Conservation (phyloP, 2,888 invertebrate genomes). For the Thera obeliscata region DNA sequence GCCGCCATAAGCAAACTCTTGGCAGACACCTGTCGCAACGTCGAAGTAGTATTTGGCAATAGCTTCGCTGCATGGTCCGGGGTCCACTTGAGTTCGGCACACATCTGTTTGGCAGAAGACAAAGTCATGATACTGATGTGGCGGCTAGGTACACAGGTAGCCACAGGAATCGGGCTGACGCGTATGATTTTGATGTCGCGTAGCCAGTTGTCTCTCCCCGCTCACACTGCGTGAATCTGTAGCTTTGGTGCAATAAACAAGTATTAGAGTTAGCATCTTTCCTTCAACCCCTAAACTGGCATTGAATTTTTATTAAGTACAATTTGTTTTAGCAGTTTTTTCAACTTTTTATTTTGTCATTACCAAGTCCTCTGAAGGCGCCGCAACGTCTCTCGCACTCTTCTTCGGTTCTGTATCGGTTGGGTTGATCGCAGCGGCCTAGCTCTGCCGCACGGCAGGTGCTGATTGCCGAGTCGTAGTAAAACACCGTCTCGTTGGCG, state of each 20-base stretch:
- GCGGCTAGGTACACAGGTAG: no score
- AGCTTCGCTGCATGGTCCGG: constrained; percentile 88
- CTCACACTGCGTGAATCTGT: no score
- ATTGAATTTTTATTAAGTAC: no score
- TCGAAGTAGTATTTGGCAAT: constrained; percentile 90
- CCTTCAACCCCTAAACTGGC: no score
- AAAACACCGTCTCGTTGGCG: constrained; percentile 87
- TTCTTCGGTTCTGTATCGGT: constrained; percentile 89
- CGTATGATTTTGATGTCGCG: no score
- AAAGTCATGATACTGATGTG: not conserved
- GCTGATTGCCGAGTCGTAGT: constrained; percentile 86
- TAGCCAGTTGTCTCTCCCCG: no score
- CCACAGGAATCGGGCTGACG: no score
- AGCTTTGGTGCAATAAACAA: no score
- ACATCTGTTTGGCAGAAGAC: constrained; percentile 84
- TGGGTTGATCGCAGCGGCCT: constrained; percentile 87
- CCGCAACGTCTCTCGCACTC: constrained; percentile 92
- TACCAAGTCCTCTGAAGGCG: constrained; percentile 88
- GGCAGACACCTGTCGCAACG: constrained; percentile 84
- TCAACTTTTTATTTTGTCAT: constrained; percentile 22
- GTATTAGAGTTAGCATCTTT: no score
- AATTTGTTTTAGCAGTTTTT: no score
- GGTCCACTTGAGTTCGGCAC: constrained; percentile 87
- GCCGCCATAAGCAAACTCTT: constrained; percentile 91
- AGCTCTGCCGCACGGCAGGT: constrained; percentile 82